These are phyloP conservation scores for Sminthurinus signatus DNA, from an alignment of 1,140 invertebrate genomes.

Conservation along the genomic window DNA sequence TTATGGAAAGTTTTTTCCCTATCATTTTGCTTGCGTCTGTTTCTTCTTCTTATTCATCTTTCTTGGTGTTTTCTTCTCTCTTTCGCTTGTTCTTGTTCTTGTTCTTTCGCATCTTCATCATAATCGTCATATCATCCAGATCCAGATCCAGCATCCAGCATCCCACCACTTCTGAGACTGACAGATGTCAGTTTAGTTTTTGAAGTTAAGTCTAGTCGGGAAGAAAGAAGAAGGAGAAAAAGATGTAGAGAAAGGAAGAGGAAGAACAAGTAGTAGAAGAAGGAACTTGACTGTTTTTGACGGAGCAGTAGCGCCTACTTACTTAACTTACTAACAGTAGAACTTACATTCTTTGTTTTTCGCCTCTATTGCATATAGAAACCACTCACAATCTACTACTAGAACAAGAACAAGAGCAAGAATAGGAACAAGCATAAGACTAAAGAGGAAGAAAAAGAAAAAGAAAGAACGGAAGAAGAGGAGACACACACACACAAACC, in stretches of 20 bases:
- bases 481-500: not conserved
- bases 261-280: too few relatives aligned
- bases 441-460: not conserved
- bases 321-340: constrained; percentile 15
- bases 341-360: constrained; percentile 12
- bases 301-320: constrained; percentile 14
- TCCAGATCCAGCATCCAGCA: not conserved
- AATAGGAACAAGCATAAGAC: too few relatives aligned
- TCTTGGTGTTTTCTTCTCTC: not conserved
- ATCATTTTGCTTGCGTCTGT: not conserved
- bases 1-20: not conserved
- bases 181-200: constrained; percentile 37
- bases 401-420: too few relatives aligned
- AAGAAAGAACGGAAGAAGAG: not conserved
- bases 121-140: constrained; percentile 1
- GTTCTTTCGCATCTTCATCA: too few relatives aligned
- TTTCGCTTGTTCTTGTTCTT: not conserved
- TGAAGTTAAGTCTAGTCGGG: constrained; percentile 16
- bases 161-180: constrained; percentile 34
- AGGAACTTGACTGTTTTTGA: constrained; percentile 14
- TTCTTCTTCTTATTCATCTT: not conserved
- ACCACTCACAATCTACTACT: too few relatives aligned
- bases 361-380: not conserved
- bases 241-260: too few relatives aligned
- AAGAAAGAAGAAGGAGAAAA: constrained; percentile 20